A percentile compares a stretch with the other conserved stretches of the same genome.
Evolutionary conservation across 2,797 vertebrate genomes (phyloP).

Genomic region (Euthynnus affinis): DNA sequence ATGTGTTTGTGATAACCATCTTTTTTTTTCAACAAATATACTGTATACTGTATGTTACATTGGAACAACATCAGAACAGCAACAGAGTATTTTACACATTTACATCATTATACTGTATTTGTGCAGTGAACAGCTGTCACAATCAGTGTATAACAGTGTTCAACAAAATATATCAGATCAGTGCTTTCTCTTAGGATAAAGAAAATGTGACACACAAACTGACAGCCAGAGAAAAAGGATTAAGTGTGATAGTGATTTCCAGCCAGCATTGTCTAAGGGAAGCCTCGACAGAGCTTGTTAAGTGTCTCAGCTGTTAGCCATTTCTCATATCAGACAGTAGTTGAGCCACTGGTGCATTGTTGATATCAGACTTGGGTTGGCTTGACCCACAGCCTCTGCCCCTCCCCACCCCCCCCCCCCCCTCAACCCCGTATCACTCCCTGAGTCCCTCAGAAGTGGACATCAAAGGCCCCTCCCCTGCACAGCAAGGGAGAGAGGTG

Average conservation of each 20-base stretch:
- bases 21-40: slow-evolving; percentile 77
- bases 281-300: slow-evolving; percentile 58
- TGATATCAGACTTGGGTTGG: slow-evolving; percentile 66
- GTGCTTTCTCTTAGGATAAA: slow-evolving; percentile 72
- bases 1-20: slow-evolving; percentile 79
- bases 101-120: slow-evolving; percentile 81
- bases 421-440: slow-evolving; percentile 55
- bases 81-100: slow-evolving; percentile 84
- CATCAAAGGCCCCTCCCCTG: slow-evolving; percentile 71
- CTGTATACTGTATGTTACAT: slow-evolving; percentile 84
- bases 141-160: slow-evolving; percentile 66
- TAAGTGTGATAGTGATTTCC: slow-evolving; percentile 61
- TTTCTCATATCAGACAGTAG: slow-evolving; percentile 77
- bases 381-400: slow-evolving; percentile 50
- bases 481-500: slow-evolving; percentile 60
- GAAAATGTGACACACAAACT: slow-evolving; percentile 74
- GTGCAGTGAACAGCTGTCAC: slow-evolving; percentile 76
- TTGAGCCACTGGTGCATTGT: slow-evolving; percentile 69
- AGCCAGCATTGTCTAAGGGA: slow-evolving; percentile 65
- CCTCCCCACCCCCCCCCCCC: slow-evolving; percentile 16
- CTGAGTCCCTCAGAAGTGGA: slow-evolving; percentile 69
- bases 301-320: slow-evolving; percentile 75
- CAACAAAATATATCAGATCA: slow-evolving; percentile 69
- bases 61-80: slow-evolving; percentile 84
- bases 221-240: slow-evolving; percentile 69